A percentile compares a stretch with the other conserved stretches of the same genome.
phyloP scores from a whole-genome alignment of 2,113 vertebrate genomes.

The Dolichallabes microphthalmus region DNA sequence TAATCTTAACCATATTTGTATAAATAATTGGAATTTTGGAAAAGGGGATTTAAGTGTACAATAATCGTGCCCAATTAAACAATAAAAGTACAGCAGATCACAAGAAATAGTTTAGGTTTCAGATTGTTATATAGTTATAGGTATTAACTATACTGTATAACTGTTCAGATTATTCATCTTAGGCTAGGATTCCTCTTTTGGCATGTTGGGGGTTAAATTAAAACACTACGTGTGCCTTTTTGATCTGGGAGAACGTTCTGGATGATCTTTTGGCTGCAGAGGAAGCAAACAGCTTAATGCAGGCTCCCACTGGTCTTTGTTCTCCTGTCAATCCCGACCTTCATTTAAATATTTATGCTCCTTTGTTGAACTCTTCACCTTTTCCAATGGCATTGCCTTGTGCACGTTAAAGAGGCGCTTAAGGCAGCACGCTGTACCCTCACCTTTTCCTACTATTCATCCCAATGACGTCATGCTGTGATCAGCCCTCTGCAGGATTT shows the following conservation, averaged over 20 bases:
- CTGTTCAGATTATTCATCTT: neutral
- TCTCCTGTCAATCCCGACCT: conserved; percentile 70
- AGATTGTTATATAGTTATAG: neutral
- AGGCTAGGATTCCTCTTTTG: neutral
- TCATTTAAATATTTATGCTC: conserved; percentile 75
- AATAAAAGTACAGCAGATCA: neutral
- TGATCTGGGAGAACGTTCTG: neutral
- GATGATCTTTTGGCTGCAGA: conserved; percentile 2
- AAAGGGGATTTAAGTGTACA: neutral
- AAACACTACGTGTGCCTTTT: conserved; percentile 2
- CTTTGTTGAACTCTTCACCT: conserved; percentile 68
- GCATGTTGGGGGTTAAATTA: neutral
- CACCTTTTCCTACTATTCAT: conserved; percentile 52
- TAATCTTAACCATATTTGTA: neutral
- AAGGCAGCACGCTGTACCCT: conserved; percentile 43
- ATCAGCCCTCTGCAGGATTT: conserved; percentile 14
- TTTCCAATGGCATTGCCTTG: conserved; percentile 61
- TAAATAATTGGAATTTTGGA: neutral
- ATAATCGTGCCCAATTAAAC: neutral
- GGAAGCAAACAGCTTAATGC: conserved; percentile 54
- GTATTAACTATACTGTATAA: neutral
- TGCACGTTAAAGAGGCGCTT: conserved; percentile 19
- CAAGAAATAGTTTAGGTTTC: neutral
- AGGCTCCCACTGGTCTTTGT: conserved; percentile 63
- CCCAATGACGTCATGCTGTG: conserved; percentile 25